Base-by-base conservation (phyloP, 2,113 vertebrate species). In the Oreochromis spilurus region DNA sequence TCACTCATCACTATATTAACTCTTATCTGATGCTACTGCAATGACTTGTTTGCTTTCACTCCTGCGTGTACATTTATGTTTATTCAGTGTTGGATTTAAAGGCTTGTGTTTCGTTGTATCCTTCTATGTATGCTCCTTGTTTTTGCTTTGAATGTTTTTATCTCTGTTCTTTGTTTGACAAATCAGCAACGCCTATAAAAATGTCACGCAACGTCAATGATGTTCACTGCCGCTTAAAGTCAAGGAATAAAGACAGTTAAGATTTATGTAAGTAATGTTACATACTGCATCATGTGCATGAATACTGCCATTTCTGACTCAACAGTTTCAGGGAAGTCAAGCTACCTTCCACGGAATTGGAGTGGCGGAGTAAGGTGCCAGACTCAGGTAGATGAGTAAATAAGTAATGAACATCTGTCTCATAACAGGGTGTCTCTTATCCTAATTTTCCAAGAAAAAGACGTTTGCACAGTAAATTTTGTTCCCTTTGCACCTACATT, bases 401-500 rank as follows among this genome's bases (percentile, higher is more conserved):
- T 95, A 92, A 94, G 9, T 94, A 90, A 95, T 94, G 87, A 45
- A 9, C 86, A 86, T 88, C 58, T 62, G 58, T 4, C 29, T 62
- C 58, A 34, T 16, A 16, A 62, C 58, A 62, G 3, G 40, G 65
- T 54, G 60, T 21, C 53, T 62, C 48, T 31, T 36, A 6, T 55
- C 24, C 26, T 14, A 50, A 19, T 67, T 77, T 52, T 50, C 72
- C 24, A 48, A n/a, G 26, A 77, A 31, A 45, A n/a, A 19, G 4
- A 52, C 29, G 26, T 19, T 50, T 52, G 16, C 43, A n/a, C 45
- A 34, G 26, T 52, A 50, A 77, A 31, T 50, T 7, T 31, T 19
- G 24, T 50, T 48, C 43, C 5, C 24, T 48, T 29, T 19, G 43
- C 43, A 11, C 5, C 24, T 75, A 7, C 14, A 2, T 52, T 24